These are phyloP conservation scores for Danio tinwini DNA, from an alignment of 2,797 vertebrate species.

Conservation along the genomic window DNA sequence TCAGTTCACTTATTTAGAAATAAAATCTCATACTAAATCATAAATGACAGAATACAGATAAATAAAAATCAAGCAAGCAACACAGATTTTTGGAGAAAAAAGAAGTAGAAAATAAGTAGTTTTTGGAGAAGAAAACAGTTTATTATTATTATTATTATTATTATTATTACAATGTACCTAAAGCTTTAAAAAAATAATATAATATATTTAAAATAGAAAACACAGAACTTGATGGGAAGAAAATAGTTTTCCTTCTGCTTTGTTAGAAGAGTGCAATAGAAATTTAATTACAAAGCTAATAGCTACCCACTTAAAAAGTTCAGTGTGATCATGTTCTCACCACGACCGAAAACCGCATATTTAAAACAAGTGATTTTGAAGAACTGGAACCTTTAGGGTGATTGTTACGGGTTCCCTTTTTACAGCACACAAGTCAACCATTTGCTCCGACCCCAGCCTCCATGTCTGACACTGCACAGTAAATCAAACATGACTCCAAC, in stretches of 20 bases:
- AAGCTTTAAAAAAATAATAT: not conserved
- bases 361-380: constrained; percentile 67
- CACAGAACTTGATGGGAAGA: not conserved
- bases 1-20: too few relatives aligned
- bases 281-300: not conserved
- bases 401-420: constrained; percentile 62
- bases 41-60: not conserved
- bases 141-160: too few relatives aligned
- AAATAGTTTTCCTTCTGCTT: not conserved
- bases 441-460: constrained; percentile 55
- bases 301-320: not conserved
- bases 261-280: constrained; percentile 49
- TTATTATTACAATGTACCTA: too few relatives aligned
- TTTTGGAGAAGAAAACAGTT: too few relatives aligned
- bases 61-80: not conserved
- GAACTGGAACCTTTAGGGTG: constrained; percentile 60
- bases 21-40: not conserved
- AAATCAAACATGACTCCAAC: constrained; percentile 17
- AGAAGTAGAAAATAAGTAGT: too few relatives aligned
- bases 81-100: too few relatives aligned
- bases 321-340: not conserved
- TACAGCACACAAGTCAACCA: constrained; percentile 53
- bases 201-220: too few relatives aligned
- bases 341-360: constrained; percentile 40
- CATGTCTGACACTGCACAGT: constrained; percentile 55